Evolutionary conservation across 2,797 vertebrate species (phyloP).

Genomic region (Urophycis tenuis): DNA sequence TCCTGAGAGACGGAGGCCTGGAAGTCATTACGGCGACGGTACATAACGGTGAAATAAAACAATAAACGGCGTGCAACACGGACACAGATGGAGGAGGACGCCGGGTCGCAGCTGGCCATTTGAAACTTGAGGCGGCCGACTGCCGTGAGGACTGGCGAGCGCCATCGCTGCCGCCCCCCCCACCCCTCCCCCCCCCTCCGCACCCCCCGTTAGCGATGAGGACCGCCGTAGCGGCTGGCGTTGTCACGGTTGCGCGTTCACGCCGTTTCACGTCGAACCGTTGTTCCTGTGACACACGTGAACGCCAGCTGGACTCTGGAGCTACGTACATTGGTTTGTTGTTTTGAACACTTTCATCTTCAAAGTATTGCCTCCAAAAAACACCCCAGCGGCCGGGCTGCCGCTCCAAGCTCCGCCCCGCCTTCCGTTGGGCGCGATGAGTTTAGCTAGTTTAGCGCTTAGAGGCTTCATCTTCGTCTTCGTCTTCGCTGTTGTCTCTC

Average conservation of each 20-base stretch:
- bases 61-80: slow-evolving; percentile 61
- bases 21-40: slow-evolving; percentile 66
- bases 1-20: slow-evolving; percentile 57
- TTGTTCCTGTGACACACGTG: background rate
- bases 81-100: slow-evolving; percentile 58
- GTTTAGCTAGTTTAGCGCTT: too few relatives aligned
- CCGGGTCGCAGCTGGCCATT: slow-evolving; percentile 45
- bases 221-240: too few relatives aligned
- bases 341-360: background rate
- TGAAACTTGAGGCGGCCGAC: slow-evolving; percentile 56
- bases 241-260: too few relatives aligned
- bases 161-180: too few relatives aligned
- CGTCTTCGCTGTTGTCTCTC: background rate
- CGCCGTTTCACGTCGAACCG: too few relatives aligned
- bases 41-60: slow-evolving; percentile 66
- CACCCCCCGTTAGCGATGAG: too few relatives aligned
- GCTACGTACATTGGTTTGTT: too few relatives aligned
- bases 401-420: too few relatives aligned
- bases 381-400: too few relatives aligned
- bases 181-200: too few relatives aligned
- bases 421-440: too few relatives aligned
- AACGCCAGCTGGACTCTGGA: background rate
- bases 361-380: background rate
- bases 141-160: slow-evolving; percentile 42
- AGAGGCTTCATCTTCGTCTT: too few relatives aligned